These are phyloP conservation scores for Oostethus manadensis DNA, from an alignment of 2,113 vertebrate genomes.

Conservation along the genomic window DNA sequence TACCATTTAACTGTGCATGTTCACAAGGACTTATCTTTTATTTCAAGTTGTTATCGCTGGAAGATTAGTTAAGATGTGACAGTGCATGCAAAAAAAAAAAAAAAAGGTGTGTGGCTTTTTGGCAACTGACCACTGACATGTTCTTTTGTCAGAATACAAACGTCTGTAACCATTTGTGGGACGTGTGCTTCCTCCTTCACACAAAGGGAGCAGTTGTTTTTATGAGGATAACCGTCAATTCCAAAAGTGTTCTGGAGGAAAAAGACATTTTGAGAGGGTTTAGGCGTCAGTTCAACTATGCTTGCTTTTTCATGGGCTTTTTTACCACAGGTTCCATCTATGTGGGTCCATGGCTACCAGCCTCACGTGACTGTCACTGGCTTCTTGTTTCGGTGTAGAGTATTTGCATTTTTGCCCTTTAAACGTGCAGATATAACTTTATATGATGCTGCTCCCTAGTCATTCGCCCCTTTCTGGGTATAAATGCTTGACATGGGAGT, in stretches of 20 bases:
- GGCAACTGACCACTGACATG: conserved; percentile 2
- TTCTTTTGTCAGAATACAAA: conserved; percentile 4
- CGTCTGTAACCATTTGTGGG: conserved; percentile 33
- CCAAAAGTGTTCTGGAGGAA: conserved; percentile 43
- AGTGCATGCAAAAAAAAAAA: neutral
- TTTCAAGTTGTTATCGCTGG: neutral
- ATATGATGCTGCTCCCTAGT: conserved; percentile 30
- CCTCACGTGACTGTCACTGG: neutral
- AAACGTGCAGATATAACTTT: conserved; percentile 1
- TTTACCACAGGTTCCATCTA: conserved; percentile 6
- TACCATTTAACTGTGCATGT: no score
- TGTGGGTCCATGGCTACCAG: neutral
- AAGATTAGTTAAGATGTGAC: neutral
- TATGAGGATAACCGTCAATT: conserved; percentile 37
- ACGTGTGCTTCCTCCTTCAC: conserved; percentile 15
- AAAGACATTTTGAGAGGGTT: conserved; percentile 22
- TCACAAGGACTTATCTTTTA: neutral
- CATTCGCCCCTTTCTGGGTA: conserved; percentile 27
- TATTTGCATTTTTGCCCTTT: neutral
- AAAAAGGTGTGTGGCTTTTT: conserved; percentile 11
- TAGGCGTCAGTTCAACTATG: conserved; percentile 32
- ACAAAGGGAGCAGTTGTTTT: conserved; percentile 25
- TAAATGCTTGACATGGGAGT: conserved; percentile 42
- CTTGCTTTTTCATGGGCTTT: conserved; percentile 7
- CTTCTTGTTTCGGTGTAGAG: no score